Evolutionary conservation across 2,888 invertebrate species (phyloP).

Genomic region (Melipona beecheii): DNA sequence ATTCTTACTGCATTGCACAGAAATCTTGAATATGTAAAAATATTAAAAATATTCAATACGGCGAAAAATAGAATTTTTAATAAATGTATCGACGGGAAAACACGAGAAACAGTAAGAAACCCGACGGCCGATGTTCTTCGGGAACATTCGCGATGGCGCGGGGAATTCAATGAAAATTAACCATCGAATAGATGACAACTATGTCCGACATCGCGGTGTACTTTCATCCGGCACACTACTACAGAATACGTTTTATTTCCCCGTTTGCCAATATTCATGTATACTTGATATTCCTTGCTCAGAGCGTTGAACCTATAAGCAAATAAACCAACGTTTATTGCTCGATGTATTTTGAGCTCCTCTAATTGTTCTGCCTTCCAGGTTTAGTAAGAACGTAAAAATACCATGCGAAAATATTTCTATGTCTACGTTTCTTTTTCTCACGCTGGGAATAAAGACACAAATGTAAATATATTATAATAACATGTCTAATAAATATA

Average conservation of each 20-base stretch:
- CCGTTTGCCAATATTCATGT: slow-evolving; percentile 47
- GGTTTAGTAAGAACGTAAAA: not conserved
- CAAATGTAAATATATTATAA: not conserved
- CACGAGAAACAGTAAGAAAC: not conserved
- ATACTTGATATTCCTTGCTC: slow-evolving; percentile 26
- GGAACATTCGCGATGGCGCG: slow-evolving; percentile 25
- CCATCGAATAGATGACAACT: slow-evolving; percentile 77
- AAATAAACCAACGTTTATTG: slow-evolving; percentile 6
- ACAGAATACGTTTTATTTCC: slow-evolving; percentile 44
- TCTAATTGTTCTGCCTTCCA: not conserved
- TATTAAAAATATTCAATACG: not conserved
- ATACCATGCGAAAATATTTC: not conserved
- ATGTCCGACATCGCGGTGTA: slow-evolving; percentile 67
- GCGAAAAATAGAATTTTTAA: not conserved
- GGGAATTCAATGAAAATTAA: slow-evolving; percentile 79
- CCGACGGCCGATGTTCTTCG: slow-evolving; percentile 24
- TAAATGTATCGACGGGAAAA: not conserved
- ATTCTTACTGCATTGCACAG: not conserved
- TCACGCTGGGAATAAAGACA: not conserved
- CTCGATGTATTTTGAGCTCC: not conserved
- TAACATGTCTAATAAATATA: too few relatives aligned
- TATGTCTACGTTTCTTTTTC: not conserved
- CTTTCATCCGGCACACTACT: slow-evolving; percentile 31
- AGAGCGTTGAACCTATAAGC: slow-evolving; percentile 41
- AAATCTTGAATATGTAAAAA: not conserved